Conservation (phyloP, 2,797 vertebrate species). For the Pogonophryne albipinna region DNA sequence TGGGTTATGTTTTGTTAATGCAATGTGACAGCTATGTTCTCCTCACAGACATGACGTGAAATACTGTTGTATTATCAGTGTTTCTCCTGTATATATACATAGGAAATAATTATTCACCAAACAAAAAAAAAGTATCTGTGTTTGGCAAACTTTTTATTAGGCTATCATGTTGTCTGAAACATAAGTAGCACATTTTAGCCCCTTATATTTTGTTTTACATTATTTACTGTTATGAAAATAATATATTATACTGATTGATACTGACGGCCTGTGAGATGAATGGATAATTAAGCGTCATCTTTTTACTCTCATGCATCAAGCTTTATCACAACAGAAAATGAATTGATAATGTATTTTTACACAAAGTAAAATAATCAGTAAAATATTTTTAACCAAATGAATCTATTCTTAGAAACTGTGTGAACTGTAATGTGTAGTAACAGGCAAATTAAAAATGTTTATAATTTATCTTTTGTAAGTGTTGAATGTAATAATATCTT, state of each 20-base stretch:
- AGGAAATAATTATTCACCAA: conserved; percentile 46
- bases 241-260: conserved; percentile 64
- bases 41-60: conserved; percentile 43
- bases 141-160: conserved; percentile 18
- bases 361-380: conserved; percentile 37
- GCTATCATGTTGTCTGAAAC: conserved; percentile 24
- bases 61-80: conserved; percentile 19
- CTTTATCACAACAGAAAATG: background rate
- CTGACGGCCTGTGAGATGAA: conserved; percentile 22
- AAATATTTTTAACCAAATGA: conserved; percentile 61
- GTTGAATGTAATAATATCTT: conserved; percentile 7
- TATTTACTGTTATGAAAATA: conserved; percentile 64
- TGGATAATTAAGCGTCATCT: conserved; percentile 15
- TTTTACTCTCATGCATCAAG: conserved; percentile 14
- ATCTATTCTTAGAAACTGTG: conserved; percentile 61
- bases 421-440: conserved; percentile 52
- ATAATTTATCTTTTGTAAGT: conserved; percentile 14
- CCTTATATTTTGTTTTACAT: conserved; percentile 41
- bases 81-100: conserved; percentile 35
- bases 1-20: conserved; percentile 49
- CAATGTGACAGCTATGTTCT: conserved; percentile 30
- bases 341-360: conserved; percentile 33
- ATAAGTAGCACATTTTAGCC: conserved; percentile 36
- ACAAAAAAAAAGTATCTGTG: conserved; percentile 12
- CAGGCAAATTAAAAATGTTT: conserved; percentile 58